Evolutionary conservation across 2,797 vertebrate species (phyloP).

Genomic region (Acrossocheilus wenchowensis): DNA sequence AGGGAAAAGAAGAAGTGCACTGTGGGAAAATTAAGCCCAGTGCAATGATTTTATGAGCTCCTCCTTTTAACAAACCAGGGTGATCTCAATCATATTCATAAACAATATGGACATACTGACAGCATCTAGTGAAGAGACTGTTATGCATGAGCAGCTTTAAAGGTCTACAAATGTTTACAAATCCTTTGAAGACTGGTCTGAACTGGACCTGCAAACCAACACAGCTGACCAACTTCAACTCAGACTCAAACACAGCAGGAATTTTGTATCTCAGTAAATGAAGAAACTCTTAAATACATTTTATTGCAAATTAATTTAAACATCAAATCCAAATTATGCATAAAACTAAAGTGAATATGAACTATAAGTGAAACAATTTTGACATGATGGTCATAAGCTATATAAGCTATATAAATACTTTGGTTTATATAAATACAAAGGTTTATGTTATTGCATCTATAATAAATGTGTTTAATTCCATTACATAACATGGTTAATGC

Average conservation of each 20-base stretch:
- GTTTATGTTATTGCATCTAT: neutral
- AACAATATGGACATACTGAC: neutral
- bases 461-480: neutral
- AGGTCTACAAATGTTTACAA: neutral
- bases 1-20: slow-evolving; percentile 16
- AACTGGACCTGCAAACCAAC: neutral
- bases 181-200: neutral
- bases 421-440: neutral
- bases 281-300: neutral
- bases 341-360: neutral
- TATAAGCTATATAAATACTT: neutral
- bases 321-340: too few species aligned
- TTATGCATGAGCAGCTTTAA: neutral
- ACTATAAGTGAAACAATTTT: neutral
- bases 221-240: neutral
- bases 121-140: neutral
- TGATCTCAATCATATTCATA: neutral
- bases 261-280: neutral
- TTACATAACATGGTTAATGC: neutral
- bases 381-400: neutral
- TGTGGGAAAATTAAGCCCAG: slow-evolving; percentile 34
- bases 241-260: neutral
- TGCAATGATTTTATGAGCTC: neutral
- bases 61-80: neutral
- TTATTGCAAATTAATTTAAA: neutral